Conservation (phyloP, 2,888 invertebrate genomes). For the Himalopsyche japonica region DNA sequence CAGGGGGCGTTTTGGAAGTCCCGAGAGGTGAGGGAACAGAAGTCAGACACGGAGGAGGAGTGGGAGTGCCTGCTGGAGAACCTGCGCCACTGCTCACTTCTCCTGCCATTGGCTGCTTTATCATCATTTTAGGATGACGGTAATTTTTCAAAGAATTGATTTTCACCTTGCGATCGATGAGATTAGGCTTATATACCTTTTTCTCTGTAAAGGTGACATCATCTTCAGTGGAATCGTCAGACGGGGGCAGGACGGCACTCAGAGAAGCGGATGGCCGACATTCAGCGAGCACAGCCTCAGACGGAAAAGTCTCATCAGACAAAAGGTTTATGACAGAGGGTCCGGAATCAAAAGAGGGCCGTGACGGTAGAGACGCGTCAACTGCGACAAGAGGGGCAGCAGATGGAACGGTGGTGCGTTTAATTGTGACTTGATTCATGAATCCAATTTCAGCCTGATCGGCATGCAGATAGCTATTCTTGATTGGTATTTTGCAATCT, state of each 20-base stretch:
- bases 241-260: neutral
- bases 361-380: neutral
- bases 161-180: constrained; percentile 48
- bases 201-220: constrained; percentile 41
- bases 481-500: constrained; percentile 36
- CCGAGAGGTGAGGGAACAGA: neutral
- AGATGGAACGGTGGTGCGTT: constrained; percentile 26
- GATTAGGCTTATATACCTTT: constrained; percentile 43
- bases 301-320: constrained; percentile 36
- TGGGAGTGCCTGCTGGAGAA: constrained; percentile 43
- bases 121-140: constrained; percentile 51
- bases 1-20: neutral
- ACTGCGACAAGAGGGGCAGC: neutral
- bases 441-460: constrained; percentile 18
- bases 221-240: constrained; percentile 41
- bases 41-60: constrained; percentile 44
- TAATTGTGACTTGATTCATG: constrained; percentile 37
- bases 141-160: constrained; percentile 57
- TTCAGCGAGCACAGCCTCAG: constrained; percentile 31
- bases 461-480: constrained; percentile 24
- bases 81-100: neutral
- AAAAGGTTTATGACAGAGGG: constrained; percentile 19
- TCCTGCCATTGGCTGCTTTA: constrained; percentile 12
- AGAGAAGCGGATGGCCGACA: constrained; percentile 26
- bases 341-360: neutral